phyloP scores from a whole-genome alignment of 2,113 vertebrate species.

The Planiliza haematocheilus region DNA sequence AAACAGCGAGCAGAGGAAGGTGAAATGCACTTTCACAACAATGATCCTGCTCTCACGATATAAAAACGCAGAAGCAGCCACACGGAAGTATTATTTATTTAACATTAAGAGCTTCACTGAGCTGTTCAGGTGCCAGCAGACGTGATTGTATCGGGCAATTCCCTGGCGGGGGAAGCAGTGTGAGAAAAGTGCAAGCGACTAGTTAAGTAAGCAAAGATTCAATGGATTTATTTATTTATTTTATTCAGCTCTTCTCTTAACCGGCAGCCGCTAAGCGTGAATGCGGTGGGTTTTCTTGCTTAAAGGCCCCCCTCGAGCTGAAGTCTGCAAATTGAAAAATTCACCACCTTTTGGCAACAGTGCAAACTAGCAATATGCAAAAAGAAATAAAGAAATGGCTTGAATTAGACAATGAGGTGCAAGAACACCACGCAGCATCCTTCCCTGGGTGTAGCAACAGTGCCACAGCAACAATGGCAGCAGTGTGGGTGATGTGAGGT shows the following conservation, averaged over 20 bases:
- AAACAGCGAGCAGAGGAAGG: not conserved
- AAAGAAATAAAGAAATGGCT: not conserved
- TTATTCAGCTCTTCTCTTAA: not conserved
- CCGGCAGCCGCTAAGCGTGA: too few relatives aligned
- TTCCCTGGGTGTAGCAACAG: slow-evolving; percentile 14
- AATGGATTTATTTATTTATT: not conserved
- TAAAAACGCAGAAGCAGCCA: not conserved
- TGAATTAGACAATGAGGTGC: not conserved
- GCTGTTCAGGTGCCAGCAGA: slow-evolving; percentile 20
- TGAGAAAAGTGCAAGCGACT: slow-evolving; percentile 10
- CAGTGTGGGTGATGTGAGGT: slow-evolving; percentile 24
- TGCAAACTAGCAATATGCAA: not conserved
- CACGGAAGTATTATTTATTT: slow-evolving; percentile 9
- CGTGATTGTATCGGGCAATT: slow-evolving; percentile 25
- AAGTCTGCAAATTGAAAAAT: too few relatives aligned
- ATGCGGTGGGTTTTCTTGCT: too few relatives aligned
- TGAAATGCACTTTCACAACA: slow-evolving; percentile 26
- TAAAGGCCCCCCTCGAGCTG: too few relatives aligned
- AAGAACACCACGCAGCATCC: not conserved
- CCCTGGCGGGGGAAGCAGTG: slow-evolving; percentile 21
- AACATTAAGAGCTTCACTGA: slow-evolving; percentile 31
- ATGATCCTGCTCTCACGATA: slow-evolving; percentile 6
- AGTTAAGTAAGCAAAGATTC: slow-evolving; percentile 1
- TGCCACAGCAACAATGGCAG: slow-evolving; percentile 38
- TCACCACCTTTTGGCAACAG: too few relatives aligned